These are phyloP conservation scores for Botia kubotai DNA, from an alignment of 2,797 vertebrate species.

Conservation along the genomic window DNA sequence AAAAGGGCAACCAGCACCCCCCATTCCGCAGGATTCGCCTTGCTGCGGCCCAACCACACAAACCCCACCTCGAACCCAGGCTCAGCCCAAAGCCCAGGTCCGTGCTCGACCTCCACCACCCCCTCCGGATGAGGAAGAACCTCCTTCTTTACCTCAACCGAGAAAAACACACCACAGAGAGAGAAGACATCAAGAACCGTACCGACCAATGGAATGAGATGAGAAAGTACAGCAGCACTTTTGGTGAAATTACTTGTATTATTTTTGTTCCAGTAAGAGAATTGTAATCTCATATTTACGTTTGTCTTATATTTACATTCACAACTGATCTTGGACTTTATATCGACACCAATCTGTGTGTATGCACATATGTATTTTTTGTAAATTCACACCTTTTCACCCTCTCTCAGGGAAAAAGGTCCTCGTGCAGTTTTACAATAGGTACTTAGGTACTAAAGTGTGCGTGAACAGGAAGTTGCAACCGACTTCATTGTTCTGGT, in stretches of 20 bases:
- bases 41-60: background rate
- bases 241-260: background rate
- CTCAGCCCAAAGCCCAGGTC: constrained; percentile 26
- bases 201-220: constrained; percentile 33
- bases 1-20: constrained; percentile 56
- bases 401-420: no score
- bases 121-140: constrained; percentile 28
- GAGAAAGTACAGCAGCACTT: background rate
- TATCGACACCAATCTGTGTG: no score
- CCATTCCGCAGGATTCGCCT: constrained; percentile 17
- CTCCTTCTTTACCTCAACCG: constrained; percentile 76
- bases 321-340: no score
- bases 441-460: no score
- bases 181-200: background rate
- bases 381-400: no score
- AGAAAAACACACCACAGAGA: constrained; percentile 64
- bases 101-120: constrained; percentile 52
- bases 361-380: no score
- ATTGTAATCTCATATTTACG: background rate
- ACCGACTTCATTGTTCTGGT: no score
- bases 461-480: no score
- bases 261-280: background rate
- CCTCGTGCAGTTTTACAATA: no score
- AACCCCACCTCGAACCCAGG: background rate
- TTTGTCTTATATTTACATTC: background rate